These are phyloP conservation scores for Anas georgica DNA, from an alignment of 2,797 vertebrate species.

Conservation along the genomic window DNA sequence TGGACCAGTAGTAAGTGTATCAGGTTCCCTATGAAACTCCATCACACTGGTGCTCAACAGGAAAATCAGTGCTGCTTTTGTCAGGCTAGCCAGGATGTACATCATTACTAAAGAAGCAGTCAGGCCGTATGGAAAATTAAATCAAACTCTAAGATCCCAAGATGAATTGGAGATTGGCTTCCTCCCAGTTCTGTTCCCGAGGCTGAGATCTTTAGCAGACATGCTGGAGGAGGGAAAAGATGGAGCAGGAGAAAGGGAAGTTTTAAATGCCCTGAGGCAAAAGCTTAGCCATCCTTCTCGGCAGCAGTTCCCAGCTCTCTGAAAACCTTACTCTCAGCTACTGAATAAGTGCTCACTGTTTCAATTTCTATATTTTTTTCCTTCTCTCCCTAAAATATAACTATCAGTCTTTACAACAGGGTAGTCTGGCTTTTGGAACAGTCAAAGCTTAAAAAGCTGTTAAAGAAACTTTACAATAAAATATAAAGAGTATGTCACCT, in stretches of 20 bases:
- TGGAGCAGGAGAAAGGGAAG: background rate
- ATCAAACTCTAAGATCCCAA: background rate
- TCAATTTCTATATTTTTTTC: background rate
- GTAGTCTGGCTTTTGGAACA: background rate
- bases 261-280: background rate
- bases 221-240: background rate
- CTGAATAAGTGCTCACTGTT: background rate
- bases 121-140: background rate
- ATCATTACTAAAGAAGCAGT: background rate
- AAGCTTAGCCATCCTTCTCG: background rate
- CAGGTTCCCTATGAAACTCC: conserved; percentile 6
- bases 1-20: background rate
- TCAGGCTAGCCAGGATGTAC: background rate
- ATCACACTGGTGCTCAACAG: background rate
- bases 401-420: background rate
- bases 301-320: background rate
- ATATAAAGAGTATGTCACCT: background rate
- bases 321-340: background rate
- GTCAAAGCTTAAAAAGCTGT: background rate
- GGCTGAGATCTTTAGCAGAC: conserved; percentile 35
- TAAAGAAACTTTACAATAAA: background rate
- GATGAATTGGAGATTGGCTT: conserved; percentile 19
- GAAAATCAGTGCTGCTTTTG: background rate
- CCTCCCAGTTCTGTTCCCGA: conserved; percentile 12
- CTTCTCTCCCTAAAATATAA: background rate